Evolutionary conservation across 2,888 invertebrate species (phyloP).

Genomic region (Brachycybe producta): DNA sequence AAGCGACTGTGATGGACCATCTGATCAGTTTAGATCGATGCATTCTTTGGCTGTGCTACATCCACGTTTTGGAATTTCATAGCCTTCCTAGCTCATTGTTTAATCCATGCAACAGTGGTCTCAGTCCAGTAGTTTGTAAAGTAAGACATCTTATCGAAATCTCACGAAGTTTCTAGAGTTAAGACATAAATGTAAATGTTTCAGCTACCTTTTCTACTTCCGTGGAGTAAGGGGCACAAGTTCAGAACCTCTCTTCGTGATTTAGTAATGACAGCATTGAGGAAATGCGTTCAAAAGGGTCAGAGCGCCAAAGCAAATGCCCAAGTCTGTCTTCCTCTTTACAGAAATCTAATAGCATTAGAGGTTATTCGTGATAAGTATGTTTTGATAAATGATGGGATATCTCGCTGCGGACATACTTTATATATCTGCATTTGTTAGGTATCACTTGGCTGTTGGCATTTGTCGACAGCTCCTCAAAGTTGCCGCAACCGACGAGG

Average conservation of each 20-base stretch:
- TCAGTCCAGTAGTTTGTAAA: constrained; percentile 13
- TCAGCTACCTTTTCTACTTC: constrained; percentile 4
- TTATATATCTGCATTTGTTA: neutral
- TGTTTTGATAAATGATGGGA: neutral
- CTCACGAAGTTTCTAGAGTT: neutral
- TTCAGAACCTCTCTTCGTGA: neutral
- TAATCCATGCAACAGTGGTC: constrained; percentile 4
- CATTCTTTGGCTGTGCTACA: constrained; percentile 29
- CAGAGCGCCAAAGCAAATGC: constrained; percentile 6
- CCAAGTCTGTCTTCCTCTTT: constrained; percentile 13
- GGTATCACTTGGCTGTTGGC: constrained; percentile 7
- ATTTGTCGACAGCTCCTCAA: constrained; percentile 14
- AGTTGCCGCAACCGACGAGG: constrained; percentile 8
- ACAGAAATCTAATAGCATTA: constrained; percentile 17
- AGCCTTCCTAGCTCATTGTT: constrained; percentile 25
- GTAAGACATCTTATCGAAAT: constrained; percentile 5
- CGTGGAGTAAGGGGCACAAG: constrained; percentile 1
- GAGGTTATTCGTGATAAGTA: constrained; percentile 10
- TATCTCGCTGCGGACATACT: no score
- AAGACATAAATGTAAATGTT: neutral
- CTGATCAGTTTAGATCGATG: constrained; percentile 23
- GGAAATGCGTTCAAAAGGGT: constrained; percentile 7
- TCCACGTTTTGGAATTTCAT: constrained; percentile 28
- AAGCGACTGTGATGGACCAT: no score
- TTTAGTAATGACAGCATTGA: constrained; percentile 8